A percentile compares a stretch with the other conserved stretches of the same genome.
Conservation (phyloP, 2,797 vertebrate genomes). For the Anas bernieri region DNA sequence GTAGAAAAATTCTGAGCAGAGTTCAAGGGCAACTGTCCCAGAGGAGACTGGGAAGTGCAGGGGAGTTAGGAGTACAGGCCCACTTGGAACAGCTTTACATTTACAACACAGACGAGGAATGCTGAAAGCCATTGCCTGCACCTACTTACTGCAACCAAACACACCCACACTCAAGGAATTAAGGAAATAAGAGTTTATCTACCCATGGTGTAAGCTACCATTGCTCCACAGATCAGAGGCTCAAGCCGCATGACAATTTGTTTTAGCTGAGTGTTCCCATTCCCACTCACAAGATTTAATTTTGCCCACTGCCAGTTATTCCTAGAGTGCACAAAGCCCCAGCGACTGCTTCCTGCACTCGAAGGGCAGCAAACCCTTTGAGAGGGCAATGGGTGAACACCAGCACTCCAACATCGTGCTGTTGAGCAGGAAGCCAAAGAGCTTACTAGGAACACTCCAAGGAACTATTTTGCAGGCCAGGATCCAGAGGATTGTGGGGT, state of each 20-base stretch:
- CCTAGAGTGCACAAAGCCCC: not conserved
- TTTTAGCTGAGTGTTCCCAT: not conserved
- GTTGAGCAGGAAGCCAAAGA: not conserved
- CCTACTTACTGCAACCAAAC: not conserved
- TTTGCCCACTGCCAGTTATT: not conserved
- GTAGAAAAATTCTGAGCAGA: not conserved
- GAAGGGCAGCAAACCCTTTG: fast-evolving
- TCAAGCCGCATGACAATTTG: not conserved
- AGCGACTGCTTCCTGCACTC: not conserved
- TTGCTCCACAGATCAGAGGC: not conserved
- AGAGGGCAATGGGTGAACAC: not conserved
- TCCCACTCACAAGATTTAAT: not conserved
- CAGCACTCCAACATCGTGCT: fast-evolving
- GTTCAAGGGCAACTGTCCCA: slow-evolving; percentile 1
- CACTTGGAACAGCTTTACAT: not conserved
- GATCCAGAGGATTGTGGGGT: not conserved
- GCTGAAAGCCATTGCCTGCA: not conserved
- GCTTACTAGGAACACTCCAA: not conserved
- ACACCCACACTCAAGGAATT: not conserved
- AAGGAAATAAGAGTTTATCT: not conserved
- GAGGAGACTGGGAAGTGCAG: not conserved
- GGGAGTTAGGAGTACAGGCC: not conserved
- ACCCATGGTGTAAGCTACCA: not conserved
- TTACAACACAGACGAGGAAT: not conserved
- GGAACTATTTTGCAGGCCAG: not conserved